Conservation (phyloP, 2,113 vertebrate species). For the Scomber scombrus region DNA sequence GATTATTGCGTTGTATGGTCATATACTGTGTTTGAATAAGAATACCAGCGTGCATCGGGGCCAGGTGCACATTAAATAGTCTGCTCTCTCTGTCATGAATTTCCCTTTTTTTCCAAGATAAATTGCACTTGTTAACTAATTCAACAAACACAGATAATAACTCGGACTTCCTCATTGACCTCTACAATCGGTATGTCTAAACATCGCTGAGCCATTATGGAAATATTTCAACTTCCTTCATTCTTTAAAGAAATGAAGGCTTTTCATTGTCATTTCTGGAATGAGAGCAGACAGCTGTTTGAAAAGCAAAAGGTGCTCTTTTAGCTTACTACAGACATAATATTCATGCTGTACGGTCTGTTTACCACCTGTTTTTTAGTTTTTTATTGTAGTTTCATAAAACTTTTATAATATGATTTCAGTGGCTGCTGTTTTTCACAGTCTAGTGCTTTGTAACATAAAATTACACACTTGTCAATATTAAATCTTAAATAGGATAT, state of each 20-base stretch:
- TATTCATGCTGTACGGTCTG: constrained; percentile 8
- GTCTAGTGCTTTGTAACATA: not conserved
- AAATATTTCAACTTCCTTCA: not conserved
- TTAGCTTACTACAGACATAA: not conserved
- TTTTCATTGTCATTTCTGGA: not conserved
- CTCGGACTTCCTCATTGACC: not conserved
- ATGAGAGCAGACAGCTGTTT: not conserved
- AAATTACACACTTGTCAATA: not conserved
- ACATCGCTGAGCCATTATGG: not conserved
- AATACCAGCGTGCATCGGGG: not conserved
- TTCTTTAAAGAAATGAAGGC: not conserved
- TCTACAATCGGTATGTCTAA: not conserved
- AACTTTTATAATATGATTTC: not conserved
- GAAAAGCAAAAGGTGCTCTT: not conserved
- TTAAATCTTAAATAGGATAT: not conserved
- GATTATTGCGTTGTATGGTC: not conserved
- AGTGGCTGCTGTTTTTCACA: not conserved
- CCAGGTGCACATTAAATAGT: constrained; percentile 8
- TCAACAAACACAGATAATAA: not conserved
- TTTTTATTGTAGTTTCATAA: not conserved
- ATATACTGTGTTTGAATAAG: constrained; percentile 5
- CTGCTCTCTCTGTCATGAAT: not conserved
- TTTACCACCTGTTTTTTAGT: not conserved
- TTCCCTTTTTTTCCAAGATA: not conserved
- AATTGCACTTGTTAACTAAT: not conserved